A percentile compares a stretch with the other conserved stretches of the same genome.
phyloP scores from a whole-genome alignment of 2,888 invertebrate genomes.

The Elysia crispata region DNA sequence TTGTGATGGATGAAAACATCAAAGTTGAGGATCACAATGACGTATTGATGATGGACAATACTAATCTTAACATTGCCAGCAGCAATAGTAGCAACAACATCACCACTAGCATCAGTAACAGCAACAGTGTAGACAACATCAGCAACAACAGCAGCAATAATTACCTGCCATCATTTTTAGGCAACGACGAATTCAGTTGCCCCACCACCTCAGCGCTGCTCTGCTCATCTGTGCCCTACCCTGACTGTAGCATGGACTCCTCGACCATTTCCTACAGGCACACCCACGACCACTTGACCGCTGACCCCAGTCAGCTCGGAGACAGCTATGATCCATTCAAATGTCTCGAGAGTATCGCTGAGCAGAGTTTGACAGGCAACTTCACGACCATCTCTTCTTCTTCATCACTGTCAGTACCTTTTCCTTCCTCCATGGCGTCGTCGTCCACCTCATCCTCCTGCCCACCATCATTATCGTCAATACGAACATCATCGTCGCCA shows the following conservation, averaged over 20 bases:
- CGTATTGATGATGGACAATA: too few species aligned
- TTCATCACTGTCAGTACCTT: background rate
- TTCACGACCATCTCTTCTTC: constrained; percentile 33
- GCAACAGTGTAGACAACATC: background rate
- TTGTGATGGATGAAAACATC: too few species aligned
- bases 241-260: too few species aligned
- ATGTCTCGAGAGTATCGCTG: constrained; percentile 54
- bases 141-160: background rate
- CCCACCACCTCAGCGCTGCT: too few species aligned
- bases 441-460: background rate
- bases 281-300: background rate
- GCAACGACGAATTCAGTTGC: too few species aligned
- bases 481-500: background rate
- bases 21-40: too few species aligned
- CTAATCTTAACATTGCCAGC: background rate
- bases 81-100: constrained; percentile 2
- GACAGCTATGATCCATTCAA: constrained; percentile 53
- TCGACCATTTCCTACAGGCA: too few species aligned
- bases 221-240: too few species aligned
- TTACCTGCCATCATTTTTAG: background rate
- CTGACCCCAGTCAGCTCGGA: background rate
- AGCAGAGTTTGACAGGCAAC: constrained; percentile 53
- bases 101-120: too few species aligned
- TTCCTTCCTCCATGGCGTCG: background rate
- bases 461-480: background rate